Percentiles rank a stretch among this genome's conserved stretches.
phyloP scores from a whole-genome alignment of 2,888 invertebrate species.

The Nipponacmea schrenckii region DNA sequence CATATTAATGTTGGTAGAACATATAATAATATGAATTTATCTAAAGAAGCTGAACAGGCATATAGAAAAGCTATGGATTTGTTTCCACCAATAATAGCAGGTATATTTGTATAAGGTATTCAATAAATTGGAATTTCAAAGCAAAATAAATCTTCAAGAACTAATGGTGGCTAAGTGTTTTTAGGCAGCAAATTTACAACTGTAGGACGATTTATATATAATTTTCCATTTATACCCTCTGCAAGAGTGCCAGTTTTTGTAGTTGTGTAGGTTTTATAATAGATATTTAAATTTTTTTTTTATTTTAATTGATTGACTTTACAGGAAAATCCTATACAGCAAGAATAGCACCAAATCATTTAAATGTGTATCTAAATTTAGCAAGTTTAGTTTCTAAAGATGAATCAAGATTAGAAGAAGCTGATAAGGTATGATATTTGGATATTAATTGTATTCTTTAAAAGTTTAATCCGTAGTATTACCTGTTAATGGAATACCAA shows the following conservation, averaged over 20 bases:
- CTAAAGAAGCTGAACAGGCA: conserved; percentile 90
- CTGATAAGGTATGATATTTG: conserved; percentile 75
- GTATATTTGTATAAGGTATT: too few relatives aligned
- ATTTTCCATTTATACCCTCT: too few relatives aligned
- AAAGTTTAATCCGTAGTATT: too few relatives aligned
- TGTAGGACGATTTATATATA: too few relatives aligned
- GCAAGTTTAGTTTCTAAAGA: conserved; percentile 95
- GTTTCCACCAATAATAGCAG: conserved; percentile 64
- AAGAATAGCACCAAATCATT: conserved; percentile 92
- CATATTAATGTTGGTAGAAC: conserved; percentile 97
- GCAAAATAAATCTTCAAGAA: background rate
- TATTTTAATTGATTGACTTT: background rate
- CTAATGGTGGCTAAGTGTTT: too few relatives aligned
- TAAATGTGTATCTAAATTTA: conserved; percentile 94
- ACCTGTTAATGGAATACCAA: too few relatives aligned
- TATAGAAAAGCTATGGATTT: conserved; percentile 77
- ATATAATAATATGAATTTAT: conserved; percentile 89
- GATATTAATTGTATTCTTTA: too few relatives aligned
- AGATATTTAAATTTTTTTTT: too few relatives aligned
- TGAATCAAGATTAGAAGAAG: conserved; percentile 89
- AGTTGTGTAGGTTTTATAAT: too few relatives aligned
- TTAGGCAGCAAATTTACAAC: too few relatives aligned
- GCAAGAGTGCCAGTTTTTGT: too few relatives aligned
- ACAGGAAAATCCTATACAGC: conserved; percentile 95
- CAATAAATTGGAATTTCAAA: background rate